A percentile compares a stretch with the other conserved stretches of the same genome.
phyloP scores from a whole-genome alignment of 2,113 vertebrate genomes.

The Silurus asotus region DNA sequence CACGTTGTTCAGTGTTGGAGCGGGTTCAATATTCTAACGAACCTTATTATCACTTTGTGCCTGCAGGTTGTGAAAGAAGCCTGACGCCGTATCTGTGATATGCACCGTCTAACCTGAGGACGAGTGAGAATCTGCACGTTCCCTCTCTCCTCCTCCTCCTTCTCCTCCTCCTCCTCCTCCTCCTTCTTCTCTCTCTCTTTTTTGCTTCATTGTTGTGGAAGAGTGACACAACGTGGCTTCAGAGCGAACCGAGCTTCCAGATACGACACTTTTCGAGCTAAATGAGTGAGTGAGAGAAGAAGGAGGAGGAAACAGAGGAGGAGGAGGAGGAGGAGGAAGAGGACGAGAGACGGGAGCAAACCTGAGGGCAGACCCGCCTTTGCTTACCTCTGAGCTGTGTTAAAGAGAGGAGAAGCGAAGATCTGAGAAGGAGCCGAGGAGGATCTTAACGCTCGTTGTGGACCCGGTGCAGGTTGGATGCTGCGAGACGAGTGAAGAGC shows the following conservation, averaged over 20 bases:
- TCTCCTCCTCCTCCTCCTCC: not conserved
- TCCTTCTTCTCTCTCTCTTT: not conserved
- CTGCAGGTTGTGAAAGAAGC: constrained; percentile 77
- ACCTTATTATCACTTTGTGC: constrained; percentile 67
- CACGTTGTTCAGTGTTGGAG: not conserved
- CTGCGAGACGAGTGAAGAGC: not conserved
- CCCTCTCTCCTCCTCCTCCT: not conserved
- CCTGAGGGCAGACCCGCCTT: constrained; percentile 35
- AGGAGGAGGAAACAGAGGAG: not conserved
- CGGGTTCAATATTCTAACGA: constrained; percentile 11
- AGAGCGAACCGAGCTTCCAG: constrained; percentile 2
- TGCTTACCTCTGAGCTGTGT: not conserved
- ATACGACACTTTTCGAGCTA: constrained; percentile 19
- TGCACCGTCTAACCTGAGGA: constrained; percentile 51
- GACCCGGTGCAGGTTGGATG: constrained; percentile 8
- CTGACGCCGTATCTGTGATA: constrained; percentile 59
- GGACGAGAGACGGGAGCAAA: constrained; percentile 23
- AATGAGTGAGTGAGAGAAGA: constrained; percentile 9
- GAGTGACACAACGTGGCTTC: constrained; percentile 10
- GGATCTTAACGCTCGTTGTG: not conserved
- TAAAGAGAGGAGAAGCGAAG: not conserved
- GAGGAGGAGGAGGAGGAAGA: constrained; percentile 15
- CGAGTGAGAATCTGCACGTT: constrained; percentile 43
- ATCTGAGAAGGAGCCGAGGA: not conserved
- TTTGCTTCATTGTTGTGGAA: constrained; percentile 5